phyloP scores from a whole-genome alignment of 1,140 invertebrate species.

The Papilio aristodemus region DNA sequence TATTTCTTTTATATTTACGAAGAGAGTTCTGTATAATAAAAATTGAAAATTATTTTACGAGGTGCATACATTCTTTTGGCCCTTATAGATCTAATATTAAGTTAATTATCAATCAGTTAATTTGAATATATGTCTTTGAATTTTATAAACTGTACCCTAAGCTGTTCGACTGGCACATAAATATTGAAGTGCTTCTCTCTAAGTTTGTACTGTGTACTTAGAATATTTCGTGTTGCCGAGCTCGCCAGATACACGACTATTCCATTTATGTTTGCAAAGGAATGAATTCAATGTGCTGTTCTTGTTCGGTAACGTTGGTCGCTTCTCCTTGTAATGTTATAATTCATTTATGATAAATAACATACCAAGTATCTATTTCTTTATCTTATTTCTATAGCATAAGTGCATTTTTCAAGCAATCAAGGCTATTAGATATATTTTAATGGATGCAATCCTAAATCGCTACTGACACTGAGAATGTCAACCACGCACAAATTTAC shows the following conservation, averaged over 20 bases:
- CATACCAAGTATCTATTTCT: not conserved
- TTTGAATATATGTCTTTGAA: not conserved
- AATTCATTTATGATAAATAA: not conserved
- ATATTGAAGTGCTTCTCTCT: slow-evolving; percentile 9
- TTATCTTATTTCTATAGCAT: no score
- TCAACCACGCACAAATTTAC: no score
- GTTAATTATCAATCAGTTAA: not conserved
- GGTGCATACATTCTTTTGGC: no score
- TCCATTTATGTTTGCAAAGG: slow-evolving; percentile 25
- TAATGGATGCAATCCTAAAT: no score
- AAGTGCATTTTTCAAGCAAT: no score
- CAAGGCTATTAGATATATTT: no score
- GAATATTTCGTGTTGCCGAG: slow-evolving; percentile 12
- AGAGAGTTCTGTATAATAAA: no score
- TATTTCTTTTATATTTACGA: no score
- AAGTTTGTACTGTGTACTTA: slow-evolving; percentile 22
- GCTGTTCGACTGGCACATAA: slow-evolving; percentile 4
- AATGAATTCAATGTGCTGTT: slow-evolving; percentile 20
- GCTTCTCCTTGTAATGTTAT: slow-evolving; percentile 6
- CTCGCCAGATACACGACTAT: slow-evolving; percentile 29
- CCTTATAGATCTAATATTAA: not conserved
- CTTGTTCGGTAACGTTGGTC: slow-evolving; percentile 6
- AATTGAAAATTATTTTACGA: no score
- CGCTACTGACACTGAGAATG: no score
- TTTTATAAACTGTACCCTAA: not conserved